Evolutionary conservation across 2,797 vertebrate genomes (phyloP), one percentile per base, ranked within the genome.

Genomic region (Linurgus olivaceus): DNA sequence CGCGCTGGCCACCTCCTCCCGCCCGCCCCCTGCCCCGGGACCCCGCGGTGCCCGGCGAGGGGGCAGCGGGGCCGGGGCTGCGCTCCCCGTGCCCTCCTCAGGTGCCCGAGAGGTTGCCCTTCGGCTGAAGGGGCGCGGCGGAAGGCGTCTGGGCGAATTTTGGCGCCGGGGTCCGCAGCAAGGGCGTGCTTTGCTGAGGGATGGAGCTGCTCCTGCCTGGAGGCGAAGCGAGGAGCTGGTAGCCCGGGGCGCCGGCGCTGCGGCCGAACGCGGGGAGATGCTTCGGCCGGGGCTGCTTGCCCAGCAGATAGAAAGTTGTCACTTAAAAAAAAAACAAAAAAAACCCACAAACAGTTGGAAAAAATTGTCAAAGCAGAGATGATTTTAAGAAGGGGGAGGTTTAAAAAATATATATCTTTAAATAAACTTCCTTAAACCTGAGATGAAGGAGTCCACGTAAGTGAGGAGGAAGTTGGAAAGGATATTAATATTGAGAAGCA

Each of bases 1-100:
- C 38, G 38, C 35, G 6, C 62, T 77, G 87, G 72, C 78, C 90
- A 20, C 52, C 40, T 52, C 76, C 67, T 55, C 76, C 67, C 47
- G 42, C 29, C 51, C 76, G 61, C 86, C 86, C 52, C 68, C 84
- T 72, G 42, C 76, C 71, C 77, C 72, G 63, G 74, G 73, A 80
- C 50, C 63, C 87, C 28, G 23, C 77, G 1, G 54, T 33, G 29
- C 44, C 44, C 20, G 26, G 35, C 6, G 7, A 17, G n/a, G 35
- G 40, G 50, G 21, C 54, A 9, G 59, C 11, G 1, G 17, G 21
- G 15, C 8, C 6, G 40, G 38, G 8, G 9, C 15, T 25, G 44
- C 11, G 5, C 35, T 26, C 7, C 7, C 58, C 4, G 6, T 6
- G 40, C 20, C 13, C 20, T 6, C 13, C 15, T 4, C 44, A 0